phyloP scores from a whole-genome alignment of 2,113 vertebrate genomes.

The Cryptotis parvus region DNA sequence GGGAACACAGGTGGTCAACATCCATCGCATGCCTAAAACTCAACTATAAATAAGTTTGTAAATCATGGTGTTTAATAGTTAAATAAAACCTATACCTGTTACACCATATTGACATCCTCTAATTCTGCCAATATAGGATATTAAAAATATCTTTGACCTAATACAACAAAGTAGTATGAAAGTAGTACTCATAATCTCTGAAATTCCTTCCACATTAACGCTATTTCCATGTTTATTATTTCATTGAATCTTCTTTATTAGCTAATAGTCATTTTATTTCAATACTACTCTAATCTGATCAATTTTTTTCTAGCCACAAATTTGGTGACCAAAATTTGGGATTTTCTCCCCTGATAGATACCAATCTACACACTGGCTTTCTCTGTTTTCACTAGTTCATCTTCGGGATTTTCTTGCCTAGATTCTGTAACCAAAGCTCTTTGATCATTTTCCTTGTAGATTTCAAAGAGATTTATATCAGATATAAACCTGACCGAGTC shows the following conservation, averaged over 20 bases:
- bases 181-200: no score
- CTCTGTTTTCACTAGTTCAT: background rate
- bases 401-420: background rate
- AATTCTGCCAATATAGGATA: background rate
- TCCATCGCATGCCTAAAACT: no score
- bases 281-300: background rate
- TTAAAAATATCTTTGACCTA: background rate
- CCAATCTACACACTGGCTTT: no score
- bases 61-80: no score
- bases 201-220: no score
- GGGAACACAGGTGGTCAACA: no score
- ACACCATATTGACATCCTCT: background rate
- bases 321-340: no score
- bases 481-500: background rate
- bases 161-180: background rate
- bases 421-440: background rate
- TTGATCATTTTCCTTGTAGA: background rate
- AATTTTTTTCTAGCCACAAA: background rate
- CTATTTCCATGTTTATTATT: background rate
- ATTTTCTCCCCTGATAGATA: background rate
- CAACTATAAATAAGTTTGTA: no score
- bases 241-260: background rate
- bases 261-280: background rate
- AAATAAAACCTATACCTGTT: background rate
- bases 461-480: background rate